These are phyloP conservation scores for Sebastes steindachneri DNA, from an alignment of 2,797 vertebrate species.

Conservation along the genomic window DNA sequence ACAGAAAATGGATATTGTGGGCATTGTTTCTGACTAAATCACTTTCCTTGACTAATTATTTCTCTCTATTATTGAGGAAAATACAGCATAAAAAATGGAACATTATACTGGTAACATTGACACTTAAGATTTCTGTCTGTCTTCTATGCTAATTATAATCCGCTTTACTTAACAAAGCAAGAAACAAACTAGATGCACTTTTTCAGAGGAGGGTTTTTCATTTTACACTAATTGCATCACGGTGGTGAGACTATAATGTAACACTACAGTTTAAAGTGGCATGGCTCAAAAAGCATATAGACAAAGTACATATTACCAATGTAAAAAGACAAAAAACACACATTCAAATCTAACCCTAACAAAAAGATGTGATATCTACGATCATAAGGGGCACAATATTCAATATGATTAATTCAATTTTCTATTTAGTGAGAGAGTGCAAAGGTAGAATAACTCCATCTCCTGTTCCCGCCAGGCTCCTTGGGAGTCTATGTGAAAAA, in stretches of 20 bases:
- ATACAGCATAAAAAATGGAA: neutral
- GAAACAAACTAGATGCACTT: neutral
- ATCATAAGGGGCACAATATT: neutral
- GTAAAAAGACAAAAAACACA: neutral
- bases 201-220: neutral
- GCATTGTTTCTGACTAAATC: neutral
- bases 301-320: neutral
- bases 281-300: neutral
- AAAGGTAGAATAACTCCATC: slow-evolving; percentile 17
- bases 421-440: slow-evolving; percentile 7
- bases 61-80: slow-evolving; percentile 3
- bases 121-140: neutral
- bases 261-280: neutral
- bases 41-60: slow-evolving; percentile 6
- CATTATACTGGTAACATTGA: neutral
- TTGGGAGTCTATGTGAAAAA: slow-evolving; percentile 47
- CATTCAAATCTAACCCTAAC: neutral
- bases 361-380: neutral
- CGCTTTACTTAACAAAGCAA: slow-evolving; percentile 7
- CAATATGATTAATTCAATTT: neutral
- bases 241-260: neutral
- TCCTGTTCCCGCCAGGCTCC: slow-evolving; percentile 42
- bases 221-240: neutral
- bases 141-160: neutral
- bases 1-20: neutral